Percentiles rank a stretch among this genome's conserved stretches.
These are phyloP conservation scores for Enteromius radiatus DNA, from an alignment of 2,797 vertebrate species.

Conservation along the genomic window DNA sequence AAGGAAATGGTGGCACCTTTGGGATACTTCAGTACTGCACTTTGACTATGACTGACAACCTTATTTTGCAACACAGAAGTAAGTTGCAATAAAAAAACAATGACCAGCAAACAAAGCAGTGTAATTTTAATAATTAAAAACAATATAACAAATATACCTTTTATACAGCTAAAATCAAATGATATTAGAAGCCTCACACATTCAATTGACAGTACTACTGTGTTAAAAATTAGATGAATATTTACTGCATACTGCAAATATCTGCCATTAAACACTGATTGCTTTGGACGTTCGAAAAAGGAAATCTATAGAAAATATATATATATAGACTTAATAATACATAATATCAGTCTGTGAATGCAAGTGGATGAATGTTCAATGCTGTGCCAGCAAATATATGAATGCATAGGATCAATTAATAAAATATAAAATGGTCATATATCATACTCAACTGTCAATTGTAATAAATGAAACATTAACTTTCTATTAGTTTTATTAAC, in stretches of 20 bases:
- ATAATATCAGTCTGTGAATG: neutral
- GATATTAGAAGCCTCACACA: neutral
- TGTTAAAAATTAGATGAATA: neutral
- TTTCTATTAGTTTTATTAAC: neutral
- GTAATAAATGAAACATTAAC: neutral
- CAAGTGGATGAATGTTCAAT: neutral
- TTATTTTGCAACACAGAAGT: neutral
- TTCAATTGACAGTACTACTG: neutral
- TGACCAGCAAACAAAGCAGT: neutral
- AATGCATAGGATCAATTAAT: neutral
- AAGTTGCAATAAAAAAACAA: neutral
- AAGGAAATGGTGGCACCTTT: neutral
- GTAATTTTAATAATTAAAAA: neutral
- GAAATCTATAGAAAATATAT: neutral
- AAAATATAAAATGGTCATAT: neutral
- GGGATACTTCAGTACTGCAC: neutral
- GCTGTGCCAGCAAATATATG: neutral
- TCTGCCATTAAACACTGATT: neutral
- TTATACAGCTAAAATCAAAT: neutral
- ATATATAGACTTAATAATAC: neutral
- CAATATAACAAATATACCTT: neutral
- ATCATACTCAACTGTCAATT: neutral
- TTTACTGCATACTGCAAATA: neutral
- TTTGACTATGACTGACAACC: neutral
- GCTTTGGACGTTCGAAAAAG: neutral